A percentile compares a stretch with the other conserved stretches of the same genome.
These are phyloP conservation scores for Anseranas semipalmata DNA, from an alignment of 2,113 vertebrate genomes.

Conservation along the genomic window DNA sequence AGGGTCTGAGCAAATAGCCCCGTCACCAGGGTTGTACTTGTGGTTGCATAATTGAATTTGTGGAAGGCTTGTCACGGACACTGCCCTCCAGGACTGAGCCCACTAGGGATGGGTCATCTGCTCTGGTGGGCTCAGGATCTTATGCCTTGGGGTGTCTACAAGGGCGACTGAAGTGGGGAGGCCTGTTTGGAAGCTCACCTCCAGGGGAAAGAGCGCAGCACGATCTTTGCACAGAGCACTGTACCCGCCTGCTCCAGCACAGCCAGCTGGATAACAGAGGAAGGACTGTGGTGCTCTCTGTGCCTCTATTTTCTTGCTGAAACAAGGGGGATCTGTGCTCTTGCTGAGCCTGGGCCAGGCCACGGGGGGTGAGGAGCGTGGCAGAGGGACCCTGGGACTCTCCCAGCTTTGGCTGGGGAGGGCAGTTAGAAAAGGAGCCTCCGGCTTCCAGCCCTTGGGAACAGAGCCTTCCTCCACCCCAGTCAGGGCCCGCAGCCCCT, in stretches of 20 bases:
- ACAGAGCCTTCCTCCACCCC: not conserved
- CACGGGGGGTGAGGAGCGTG: not conserved
- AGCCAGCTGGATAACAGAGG: not conserved
- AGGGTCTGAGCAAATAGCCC: not conserved
- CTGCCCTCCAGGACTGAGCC: not conserved
- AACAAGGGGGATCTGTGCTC: slow-evolving; percentile 54
- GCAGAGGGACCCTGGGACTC: not conserved
- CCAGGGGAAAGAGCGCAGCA: not conserved
- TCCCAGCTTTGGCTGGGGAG: not conserved
- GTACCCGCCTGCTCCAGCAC: rapidly evolving
- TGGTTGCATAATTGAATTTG: not conserved
- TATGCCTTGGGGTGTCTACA: not conserved
- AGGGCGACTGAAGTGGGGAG: not conserved
- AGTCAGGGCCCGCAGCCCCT: not conserved
- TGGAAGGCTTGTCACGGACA: not conserved
- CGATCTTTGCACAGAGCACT: not conserved
- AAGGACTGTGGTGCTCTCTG: slow-evolving; percentile 7
- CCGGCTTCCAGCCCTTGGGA: not conserved
- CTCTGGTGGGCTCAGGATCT: not conserved
- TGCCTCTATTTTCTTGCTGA: slow-evolving; percentile 23
- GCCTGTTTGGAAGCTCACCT: not conserved
- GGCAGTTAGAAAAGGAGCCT: not conserved
- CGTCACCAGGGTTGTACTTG: not conserved
- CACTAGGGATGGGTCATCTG: rapidly evolving
- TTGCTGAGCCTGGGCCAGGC: slow-evolving; percentile 2